These are phyloP conservation scores for Tiliqua scincoides DNA, from an alignment of 2,113 vertebrate species.

Conservation along the genomic window DNA sequence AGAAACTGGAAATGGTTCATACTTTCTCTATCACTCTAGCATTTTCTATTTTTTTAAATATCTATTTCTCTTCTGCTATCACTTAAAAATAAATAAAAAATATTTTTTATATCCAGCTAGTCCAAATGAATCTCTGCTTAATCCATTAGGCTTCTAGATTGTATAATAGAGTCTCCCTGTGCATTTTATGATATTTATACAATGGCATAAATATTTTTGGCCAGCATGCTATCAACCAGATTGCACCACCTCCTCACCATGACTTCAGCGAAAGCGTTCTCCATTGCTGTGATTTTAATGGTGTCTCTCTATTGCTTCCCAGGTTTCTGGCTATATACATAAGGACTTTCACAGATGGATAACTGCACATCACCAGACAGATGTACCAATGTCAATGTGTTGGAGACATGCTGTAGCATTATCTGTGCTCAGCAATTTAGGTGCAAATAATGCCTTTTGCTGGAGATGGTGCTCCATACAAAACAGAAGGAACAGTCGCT, in stretches of 20 bases:
- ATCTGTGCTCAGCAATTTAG: neutral
- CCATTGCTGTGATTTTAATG: constrained; percentile 35
- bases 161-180: constrained; percentile 22
- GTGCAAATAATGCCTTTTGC: constrained; percentile 10
- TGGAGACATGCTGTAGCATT: neutral
- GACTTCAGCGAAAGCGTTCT: constrained; percentile 43
- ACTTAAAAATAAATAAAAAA: neutral
- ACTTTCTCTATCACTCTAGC: neutral
- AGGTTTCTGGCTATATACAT: neutral
- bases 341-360: constrained; percentile 1
- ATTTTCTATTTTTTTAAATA: constrained; percentile 12
- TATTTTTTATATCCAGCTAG: constrained; percentile 40
- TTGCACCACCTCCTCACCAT: constrained; percentile 39
- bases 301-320: constrained; percentile 34
- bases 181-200: constrained; percentile 50
- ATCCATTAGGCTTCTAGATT: constrained; percentile 40
- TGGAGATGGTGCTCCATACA: neutral
- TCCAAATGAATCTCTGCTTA: constrained; percentile 51
- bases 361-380: neutral
- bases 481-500: constrained; percentile 7
- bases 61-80: constrained; percentile 11
- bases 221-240: constrained; percentile 33
- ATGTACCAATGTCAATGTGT: neutral
- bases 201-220: constrained; percentile 51
- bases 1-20: constrained; percentile 22